Conservation (phyloP, 1,140 invertebrate species). For the Nomia melanderi region DNA sequence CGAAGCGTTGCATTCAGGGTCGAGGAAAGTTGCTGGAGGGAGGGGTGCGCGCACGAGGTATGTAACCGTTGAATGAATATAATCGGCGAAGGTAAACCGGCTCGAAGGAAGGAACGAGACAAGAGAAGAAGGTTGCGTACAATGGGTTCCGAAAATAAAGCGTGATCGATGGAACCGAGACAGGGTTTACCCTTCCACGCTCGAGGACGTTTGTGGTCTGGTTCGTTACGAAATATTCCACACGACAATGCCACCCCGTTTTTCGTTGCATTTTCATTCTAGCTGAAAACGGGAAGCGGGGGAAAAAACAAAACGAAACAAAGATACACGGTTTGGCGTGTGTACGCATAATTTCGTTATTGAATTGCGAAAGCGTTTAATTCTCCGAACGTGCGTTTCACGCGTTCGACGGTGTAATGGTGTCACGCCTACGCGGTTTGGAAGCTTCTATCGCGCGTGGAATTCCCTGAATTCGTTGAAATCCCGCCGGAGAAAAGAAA, state of each 20-base stretch:
- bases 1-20: conserved; percentile 9
- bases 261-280: neutral
- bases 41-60: conserved; percentile 5
- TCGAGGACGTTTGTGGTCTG: neutral
- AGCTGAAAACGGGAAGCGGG: no score
- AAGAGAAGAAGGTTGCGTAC: conserved; percentile 41
- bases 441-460: conserved; percentile 1
- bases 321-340: no score
- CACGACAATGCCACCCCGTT: neutral
- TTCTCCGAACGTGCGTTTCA: neutral
- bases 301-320: no score
- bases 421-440: neutral
- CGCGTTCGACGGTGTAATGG: neutral
- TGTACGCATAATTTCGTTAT: no score
- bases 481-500: neutral
- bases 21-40: neutral
- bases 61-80: conserved; percentile 43
- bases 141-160: conserved; percentile 53
- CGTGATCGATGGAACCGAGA: conserved; percentile 50
- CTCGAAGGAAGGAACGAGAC: conserved; percentile 42
- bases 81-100: conserved; percentile 50
- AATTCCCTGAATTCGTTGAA: conserved; percentile 7
- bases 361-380: neutral
- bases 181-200: conserved; percentile 31
- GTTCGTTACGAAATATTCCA: conserved; percentile 5